Base-by-base conservation (phyloP, 2,797 vertebrate genomes). In the Microhierax caerulescens region DNA sequence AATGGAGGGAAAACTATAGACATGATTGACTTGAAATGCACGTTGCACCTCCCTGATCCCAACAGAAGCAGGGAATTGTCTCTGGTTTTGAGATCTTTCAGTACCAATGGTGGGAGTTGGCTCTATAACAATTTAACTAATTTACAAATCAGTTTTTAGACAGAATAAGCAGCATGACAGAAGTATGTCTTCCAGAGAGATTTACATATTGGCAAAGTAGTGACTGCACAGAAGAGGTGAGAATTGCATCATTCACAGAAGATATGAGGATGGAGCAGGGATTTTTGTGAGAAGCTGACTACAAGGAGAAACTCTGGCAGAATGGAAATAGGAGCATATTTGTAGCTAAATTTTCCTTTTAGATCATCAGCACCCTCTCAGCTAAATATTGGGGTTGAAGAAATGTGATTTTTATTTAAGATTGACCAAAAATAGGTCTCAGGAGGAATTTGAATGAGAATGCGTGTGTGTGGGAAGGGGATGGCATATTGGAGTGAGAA, bases 371-470 rank as follows among this genome's bases (percentile, higher is more conserved):
- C 14, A 69, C 20, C 7, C 14, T 88, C 12, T 63, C 17, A 20
- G 43, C 28, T 76, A 83, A 89, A 67, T 74, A 87, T 11, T 81
- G 25, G 34, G 59, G 43, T 76, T 83, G 47, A 82, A 86, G 54
- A 75, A 94, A 54, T 81, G n/a, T 88, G 76, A 48, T 88, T 91
- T 82, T 51, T 85, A 87, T 76, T 85, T 73, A 88, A 69, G 50
- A 84, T 28, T 78, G 10, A 39, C 57, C 50, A 76, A 34, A 95
- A 93, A 59, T 34, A 82, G 14, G 34, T 81, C 25, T 94, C 2
- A 2, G 93, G 85, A 81, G 82, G 94, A 88, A 88, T 96, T 96
- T 81, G 94, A 90, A 94, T 91, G 85, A 92, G 75, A 25, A 27
- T 67, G 43, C 0, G 0, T 56, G 72, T 83, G 18, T 24, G 61